phyloP scores from a whole-genome alignment of 1,140 invertebrate genomes.

The Drosophila pseudoananassae region DNA sequence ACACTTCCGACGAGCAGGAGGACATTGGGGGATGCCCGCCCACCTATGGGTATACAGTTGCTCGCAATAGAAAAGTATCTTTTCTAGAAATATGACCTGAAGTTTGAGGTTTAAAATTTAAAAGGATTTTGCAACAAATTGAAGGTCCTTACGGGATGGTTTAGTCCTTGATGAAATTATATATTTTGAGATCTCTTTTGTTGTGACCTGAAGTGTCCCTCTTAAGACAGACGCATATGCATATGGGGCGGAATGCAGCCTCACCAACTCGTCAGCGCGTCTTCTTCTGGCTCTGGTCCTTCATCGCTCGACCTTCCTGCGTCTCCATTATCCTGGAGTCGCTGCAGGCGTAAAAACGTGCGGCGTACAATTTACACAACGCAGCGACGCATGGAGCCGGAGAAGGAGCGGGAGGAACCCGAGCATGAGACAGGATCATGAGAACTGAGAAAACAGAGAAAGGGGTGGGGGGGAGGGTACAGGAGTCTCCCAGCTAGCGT shows the following conservation, averaged over 20 bases:
- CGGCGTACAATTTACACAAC: constrained; percentile 78
- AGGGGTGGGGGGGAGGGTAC: constrained; percentile 5
- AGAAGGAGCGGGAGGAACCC: constrained; percentile 23
- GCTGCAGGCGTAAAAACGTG: constrained; percentile 81
- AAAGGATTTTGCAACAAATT: too few relatives aligned
- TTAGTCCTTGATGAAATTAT: not conserved
- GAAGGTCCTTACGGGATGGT: not conserved
- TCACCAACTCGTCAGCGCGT: constrained; percentile 31
- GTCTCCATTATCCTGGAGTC: constrained; percentile 18
- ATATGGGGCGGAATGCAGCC: constrained; percentile 52
- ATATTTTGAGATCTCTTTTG: not conserved
- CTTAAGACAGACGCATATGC: constrained; percentile 50
- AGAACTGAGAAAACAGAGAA: constrained; percentile 12
- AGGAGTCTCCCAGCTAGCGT: constrained; percentile 2
- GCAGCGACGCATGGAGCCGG: constrained; percentile 29
- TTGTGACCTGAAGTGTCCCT: constrained; percentile 2
- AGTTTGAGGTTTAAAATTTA: too few relatives aligned
- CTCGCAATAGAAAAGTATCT: constrained; percentile 15
- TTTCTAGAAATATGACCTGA: too few relatives aligned
- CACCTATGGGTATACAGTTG: constrained; percentile 21
- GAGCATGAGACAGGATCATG: constrained; percentile 23
- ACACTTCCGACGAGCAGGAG: constrained; percentile 71
- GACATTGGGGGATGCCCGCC: constrained; percentile 20
- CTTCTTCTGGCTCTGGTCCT: constrained; percentile 24
- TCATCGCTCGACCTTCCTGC: not conserved